Evolutionary conservation across 2,888 invertebrate species (phyloP).

Genomic region (Dryobota labecula): DNA sequence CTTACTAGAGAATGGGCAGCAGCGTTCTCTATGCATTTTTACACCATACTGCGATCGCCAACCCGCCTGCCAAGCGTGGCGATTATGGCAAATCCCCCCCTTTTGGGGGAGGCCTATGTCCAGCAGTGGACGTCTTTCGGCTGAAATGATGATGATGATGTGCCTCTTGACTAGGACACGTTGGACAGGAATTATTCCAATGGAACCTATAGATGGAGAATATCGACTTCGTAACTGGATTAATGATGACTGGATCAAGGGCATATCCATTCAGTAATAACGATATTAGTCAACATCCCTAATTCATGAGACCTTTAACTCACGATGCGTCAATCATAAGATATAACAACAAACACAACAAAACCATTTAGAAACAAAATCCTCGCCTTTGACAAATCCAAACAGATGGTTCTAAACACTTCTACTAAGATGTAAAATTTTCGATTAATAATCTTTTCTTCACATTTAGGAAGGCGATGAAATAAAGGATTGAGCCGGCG

Average conservation of each 20-base stretch:
- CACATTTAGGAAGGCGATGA: slow-evolving; percentile 80
- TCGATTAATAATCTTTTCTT: slow-evolving; percentile 87
- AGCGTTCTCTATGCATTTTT: too few relatives aligned
- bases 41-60: too few relatives aligned
- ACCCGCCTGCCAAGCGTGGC: too few relatives aligned
- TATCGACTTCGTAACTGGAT: neutral
- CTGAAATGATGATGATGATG: too few relatives aligned
- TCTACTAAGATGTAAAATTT: slow-evolving; percentile 79
- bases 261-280: neutral
- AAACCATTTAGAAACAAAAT: slow-evolving; percentile 63
- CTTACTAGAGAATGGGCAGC: too few relatives aligned
- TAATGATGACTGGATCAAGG: neutral
- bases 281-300: neutral
- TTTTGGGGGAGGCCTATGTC: too few relatives aligned
- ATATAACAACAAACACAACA: slow-evolving; percentile 57
- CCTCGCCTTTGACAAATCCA: slow-evolving; percentile 76
- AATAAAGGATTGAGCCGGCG: slow-evolving; percentile 87
- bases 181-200: neutral
- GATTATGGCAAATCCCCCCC: too few relatives aligned
- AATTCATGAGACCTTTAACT: slow-evolving; percentile 4
- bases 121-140: too few relatives aligned
- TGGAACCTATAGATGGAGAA: neutral
- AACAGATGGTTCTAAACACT: slow-evolving; percentile 75
- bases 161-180: neutral
- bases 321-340: slow-evolving; percentile 42